These are phyloP conservation scores for Paramormyrops kingsleyae DNA, from an alignment of 2,113 vertebrate genomes.

Conservation along the genomic window DNA sequence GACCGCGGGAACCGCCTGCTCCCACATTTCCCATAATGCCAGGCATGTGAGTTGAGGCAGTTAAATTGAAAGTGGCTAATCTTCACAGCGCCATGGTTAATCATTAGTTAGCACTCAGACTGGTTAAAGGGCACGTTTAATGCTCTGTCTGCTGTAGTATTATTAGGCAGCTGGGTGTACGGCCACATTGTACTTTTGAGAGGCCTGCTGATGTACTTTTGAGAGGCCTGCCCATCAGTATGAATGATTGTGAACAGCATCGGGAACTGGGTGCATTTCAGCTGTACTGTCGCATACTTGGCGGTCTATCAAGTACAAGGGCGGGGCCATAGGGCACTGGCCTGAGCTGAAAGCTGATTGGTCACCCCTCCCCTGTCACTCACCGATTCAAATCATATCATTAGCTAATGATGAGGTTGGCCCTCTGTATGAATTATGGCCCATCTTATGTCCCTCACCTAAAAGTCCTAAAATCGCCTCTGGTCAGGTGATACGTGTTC, in stretches of 20 bases:
- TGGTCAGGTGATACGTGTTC: not conserved
- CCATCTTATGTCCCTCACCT: not conserved
- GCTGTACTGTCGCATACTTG: not conserved
- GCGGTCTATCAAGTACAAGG: not conserved
- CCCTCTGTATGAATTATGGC: not conserved
- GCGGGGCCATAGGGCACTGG: not conserved
- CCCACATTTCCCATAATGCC: not conserved
- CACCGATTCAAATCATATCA: not conserved
- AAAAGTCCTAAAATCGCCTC: not conserved
- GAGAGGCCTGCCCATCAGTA: not conserved
- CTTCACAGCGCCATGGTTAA: not conserved
- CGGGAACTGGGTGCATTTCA: not conserved
- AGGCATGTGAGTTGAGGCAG: not conserved
- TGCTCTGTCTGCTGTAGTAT: not conserved
- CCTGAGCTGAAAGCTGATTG: not conserved
- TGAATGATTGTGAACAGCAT: not conserved
- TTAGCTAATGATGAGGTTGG: not conserved
- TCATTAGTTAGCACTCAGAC: not conserved
- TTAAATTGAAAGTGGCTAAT: not conserved
- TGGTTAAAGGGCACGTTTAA: not conserved
- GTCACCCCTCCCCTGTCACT: not conserved
- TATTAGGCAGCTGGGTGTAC: not conserved
- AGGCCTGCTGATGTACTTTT: not conserved
- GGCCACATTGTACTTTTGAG: not conserved
- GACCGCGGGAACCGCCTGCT: not conserved